Evolutionary conservation across 2,113 vertebrate species (phyloP), one percentile per base, ranked within the genome.

Genomic region (Pogona vitticeps): DNA sequence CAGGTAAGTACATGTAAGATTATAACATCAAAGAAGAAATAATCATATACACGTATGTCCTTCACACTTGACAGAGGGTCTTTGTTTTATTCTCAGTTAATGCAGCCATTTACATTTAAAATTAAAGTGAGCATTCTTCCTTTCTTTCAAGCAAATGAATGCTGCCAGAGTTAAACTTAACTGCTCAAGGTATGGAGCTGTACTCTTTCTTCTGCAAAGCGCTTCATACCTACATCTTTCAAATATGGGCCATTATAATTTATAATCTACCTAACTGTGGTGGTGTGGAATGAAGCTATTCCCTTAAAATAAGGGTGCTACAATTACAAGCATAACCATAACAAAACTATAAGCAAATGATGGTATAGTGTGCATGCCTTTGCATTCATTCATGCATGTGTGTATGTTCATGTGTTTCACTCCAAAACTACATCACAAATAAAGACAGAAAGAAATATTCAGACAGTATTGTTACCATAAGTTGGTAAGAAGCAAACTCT

Each of bases 381-480:
- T 52, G 46, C 10, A 52, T 52, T 52, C 46, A 52, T 59, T 28
- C 31, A 23, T 72, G 46, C 26, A 20, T 58, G 23, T 58, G n/a
- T 65, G 18, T 40, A 75, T 82, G 85, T 63, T 46, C 28, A 78
- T 87, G 70, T 78, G 76, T 58, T 56, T 21, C 82, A 81, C 21
- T 59, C 20, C 83, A 76, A 31, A 79, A 28, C 56, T 84, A 67
- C 59, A 80, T 79, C 71, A 38, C 36, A 31, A 61, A 26, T 73
- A 88, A 80, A 87, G 88, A 67, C 59, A 58, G 65, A 88, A 85
- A 23, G 84, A 83, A 78, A 78, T 58, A 65, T 14, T 80, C 46
- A 15, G 21, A 79, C 58, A 26, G 23, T 20, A 33, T 67, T 76
- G 38, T 88, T 79, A 31, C 70, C 40, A 40, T 78, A 1, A 80